phyloP scores from a whole-genome alignment of 2,797 vertebrate genomes.

The Fistularia tabacaria region DNA sequence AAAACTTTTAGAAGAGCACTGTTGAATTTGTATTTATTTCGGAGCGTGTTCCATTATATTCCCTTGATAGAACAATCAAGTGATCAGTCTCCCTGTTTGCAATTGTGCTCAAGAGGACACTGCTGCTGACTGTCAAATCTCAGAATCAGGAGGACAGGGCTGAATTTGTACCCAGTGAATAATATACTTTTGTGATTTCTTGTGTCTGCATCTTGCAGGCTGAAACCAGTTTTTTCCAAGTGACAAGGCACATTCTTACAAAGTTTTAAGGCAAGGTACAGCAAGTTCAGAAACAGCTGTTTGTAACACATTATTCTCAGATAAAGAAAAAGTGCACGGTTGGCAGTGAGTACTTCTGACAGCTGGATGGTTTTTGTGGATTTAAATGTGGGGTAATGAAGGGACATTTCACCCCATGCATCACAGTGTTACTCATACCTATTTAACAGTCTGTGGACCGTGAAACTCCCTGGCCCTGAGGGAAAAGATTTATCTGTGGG shows the following conservation, averaged over 20 bases:
- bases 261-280: not conserved
- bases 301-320: too few species aligned
- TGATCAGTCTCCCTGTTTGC: not conserved
- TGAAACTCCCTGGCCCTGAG: too few species aligned
- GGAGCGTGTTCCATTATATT: too few species aligned
- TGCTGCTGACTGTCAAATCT: too few species aligned
- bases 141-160: not conserved
- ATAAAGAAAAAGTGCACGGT: not conserved
- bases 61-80: not conserved
- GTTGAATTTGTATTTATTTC: too few species aligned
- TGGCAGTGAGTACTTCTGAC: not conserved
- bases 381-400: too few species aligned
- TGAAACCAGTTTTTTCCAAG: not conserved
- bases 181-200: not conserved
- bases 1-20: too few species aligned
- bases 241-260: not conserved
- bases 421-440: too few species aligned
- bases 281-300: not conserved
- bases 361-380: not conserved
- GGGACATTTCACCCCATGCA: too few species aligned
- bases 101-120: too few species aligned
- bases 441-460: too few species aligned
- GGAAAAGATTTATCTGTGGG: too few species aligned
- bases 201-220: not conserved
- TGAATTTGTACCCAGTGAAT: not conserved